Evolutionary conservation across 2,113 vertebrate species (phyloP).

Genomic region (Rafetus swinhoei): DNA sequence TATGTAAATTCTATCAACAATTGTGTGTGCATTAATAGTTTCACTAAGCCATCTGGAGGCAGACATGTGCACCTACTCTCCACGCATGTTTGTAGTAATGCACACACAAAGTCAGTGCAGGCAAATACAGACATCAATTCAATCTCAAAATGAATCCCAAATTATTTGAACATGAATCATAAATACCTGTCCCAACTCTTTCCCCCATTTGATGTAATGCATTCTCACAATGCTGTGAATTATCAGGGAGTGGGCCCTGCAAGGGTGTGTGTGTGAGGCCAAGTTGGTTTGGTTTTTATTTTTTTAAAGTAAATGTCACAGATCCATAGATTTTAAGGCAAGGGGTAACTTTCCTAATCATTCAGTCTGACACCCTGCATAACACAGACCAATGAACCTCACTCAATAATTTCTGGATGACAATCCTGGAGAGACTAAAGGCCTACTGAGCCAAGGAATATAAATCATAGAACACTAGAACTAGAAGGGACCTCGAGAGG

Average conservation of each 20-base stretch:
- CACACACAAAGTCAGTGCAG: neutral
- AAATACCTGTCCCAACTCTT: slow-evolving; percentile 49
- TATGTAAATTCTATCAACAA: neutral
- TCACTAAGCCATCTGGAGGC: neutral
- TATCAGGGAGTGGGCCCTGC: neutral
- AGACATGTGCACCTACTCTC: neutral
- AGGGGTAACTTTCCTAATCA: slow-evolving; percentile 12
- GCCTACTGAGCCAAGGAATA: neutral
- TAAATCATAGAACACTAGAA: too few relatives aligned
- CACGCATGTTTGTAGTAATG: neutral
- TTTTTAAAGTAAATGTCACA: neutral
- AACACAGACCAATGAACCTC: slow-evolving; percentile 24
- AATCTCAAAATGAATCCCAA: slow-evolving; percentile 50
- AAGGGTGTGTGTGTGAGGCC: neutral
- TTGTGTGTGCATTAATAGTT: neutral
- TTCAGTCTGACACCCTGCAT: slow-evolving; percentile 27
- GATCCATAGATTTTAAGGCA: neutral
- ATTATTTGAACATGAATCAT: slow-evolving; percentile 48
- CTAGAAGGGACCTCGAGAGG: too few relatives aligned
- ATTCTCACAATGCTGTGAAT: neutral
- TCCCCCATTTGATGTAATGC: slow-evolving; percentile 8
- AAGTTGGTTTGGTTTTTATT: neutral
- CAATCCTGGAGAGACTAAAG: slow-evolving; percentile 15
- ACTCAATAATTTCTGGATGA: slow-evolving; percentile 30
- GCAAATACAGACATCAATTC: slow-evolving; percentile 12